phyloP scores from a whole-genome alignment of 2,113 vertebrate species.

The Etia nguti region DNA sequence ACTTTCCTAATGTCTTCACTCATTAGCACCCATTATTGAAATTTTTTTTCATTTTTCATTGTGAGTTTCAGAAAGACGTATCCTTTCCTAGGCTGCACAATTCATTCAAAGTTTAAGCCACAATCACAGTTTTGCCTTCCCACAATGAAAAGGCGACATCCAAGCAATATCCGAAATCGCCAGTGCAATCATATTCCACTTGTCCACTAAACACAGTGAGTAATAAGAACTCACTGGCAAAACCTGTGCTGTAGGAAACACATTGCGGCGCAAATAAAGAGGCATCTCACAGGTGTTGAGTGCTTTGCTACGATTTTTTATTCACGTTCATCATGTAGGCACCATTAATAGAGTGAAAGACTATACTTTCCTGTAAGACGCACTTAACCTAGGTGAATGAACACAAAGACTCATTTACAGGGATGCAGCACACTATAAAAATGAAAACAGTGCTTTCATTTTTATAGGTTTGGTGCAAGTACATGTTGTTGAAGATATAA shows the following conservation, averaged over 20 bases:
- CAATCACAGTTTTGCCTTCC: background rate
- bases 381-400: background rate
- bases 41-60: background rate
- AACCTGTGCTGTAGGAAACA: background rate
- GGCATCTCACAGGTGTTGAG: background rate
- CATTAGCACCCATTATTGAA: background rate
- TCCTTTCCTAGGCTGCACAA: background rate
- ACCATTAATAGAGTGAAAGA: background rate
- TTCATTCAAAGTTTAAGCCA: background rate
- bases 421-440: background rate
- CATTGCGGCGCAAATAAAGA: background rate
- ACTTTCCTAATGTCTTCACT: background rate
- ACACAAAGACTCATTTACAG: background rate
- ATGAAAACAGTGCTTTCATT: background rate
- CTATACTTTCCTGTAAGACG: background rate
- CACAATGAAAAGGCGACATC: background rate
- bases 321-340: background rate
- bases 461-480: background rate
- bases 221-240: background rate
- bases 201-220: background rate
- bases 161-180: background rate
- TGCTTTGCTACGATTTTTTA: background rate
- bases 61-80: background rate
- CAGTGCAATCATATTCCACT: background rate
- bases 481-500: background rate